A percentile compares a stretch with the other conserved stretches of the same genome.
phyloP scores from a whole-genome alignment of 2,797 vertebrate genomes.

The Enteromius treurensis region DNA sequence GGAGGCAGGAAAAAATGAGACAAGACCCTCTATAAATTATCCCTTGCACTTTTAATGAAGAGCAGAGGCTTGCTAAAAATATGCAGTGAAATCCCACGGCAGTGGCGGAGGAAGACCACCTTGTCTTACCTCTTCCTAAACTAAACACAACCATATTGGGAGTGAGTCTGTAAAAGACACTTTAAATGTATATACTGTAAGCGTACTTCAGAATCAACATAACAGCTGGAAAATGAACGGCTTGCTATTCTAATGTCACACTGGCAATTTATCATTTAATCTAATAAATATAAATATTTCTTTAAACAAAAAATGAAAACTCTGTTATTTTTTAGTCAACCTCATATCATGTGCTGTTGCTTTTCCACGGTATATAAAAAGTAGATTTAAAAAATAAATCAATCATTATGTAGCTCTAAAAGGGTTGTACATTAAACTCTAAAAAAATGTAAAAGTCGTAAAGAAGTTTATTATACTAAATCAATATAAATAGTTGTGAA shows the following conservation, averaged over 20 bases:
- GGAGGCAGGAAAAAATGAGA: slow-evolving; percentile 41
- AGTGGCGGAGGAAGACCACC: neutral
- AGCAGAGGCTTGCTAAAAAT: slow-evolving; percentile 60
- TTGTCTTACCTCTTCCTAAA: slow-evolving; percentile 9
- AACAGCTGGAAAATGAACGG: neutral
- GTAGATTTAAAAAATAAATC: neutral
- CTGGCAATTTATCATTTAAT: neutral
- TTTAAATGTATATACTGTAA: slow-evolving; percentile 1
- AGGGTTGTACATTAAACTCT: neutral
- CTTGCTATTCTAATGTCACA: neutral
- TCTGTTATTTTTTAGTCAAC: neutral
- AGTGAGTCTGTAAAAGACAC: neutral
- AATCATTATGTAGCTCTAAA: neutral
- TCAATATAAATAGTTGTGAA: neutral
- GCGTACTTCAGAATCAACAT: slow-evolving; percentile 6
- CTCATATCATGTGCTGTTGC: neutral
- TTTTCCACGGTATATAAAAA: neutral
- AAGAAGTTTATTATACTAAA: neutral
- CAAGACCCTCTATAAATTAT: slow-evolving; percentile 58
- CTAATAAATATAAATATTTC: neutral
- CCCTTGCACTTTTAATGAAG: slow-evolving; percentile 45
- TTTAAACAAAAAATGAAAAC: neutral
- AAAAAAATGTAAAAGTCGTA: neutral
- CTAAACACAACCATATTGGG: slow-evolving; percentile 44
- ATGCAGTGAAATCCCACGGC: slow-evolving; percentile 7